Evolutionary conservation across 2,888 invertebrate genomes (phyloP), one percentile per base, ranked within the genome.

Genomic region (Salticus scenicus): DNA sequence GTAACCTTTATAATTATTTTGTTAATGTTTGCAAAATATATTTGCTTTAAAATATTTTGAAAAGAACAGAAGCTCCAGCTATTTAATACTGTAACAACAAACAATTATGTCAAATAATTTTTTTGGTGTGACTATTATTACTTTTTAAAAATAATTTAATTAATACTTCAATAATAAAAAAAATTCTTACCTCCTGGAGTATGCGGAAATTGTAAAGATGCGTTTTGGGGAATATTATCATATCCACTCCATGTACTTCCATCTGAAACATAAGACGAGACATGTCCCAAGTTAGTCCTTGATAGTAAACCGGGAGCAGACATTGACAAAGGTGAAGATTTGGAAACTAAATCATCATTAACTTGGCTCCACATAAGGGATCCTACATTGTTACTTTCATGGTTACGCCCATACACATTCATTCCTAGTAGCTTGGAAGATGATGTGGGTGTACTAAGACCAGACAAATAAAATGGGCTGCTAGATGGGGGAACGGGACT

Each of bases 331-430:
- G 76, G 76, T 4, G 83, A 77, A 10, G 83, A 72, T 30, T 85
- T 85, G 1, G 79, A 41, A 0, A 64, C 75, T 14, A 85, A n/a
- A n/a, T 85, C 85, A 2, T 85, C 85, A 51, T 27, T 47, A 12
- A 85, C 75, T 51, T 74, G 85, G 4, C 85, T 74, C 85, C 85
- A 85, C 85, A 85, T 85, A 28, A 85, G 79, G 10, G 85, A 73
- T 33, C 42, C 27, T 31, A 72, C 75, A 37, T 64, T 81, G 42
- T 57, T 77, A 30, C 0, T 17, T 12, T 84, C 78, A 17, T 84
- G 77, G 20, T 51, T 74, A 1, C 84, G 47, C 4, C 64, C 83
- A 42, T 84, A 84, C 8, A 77, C 69, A n/a, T 67, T 69, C 17
- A 84, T 63, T 17, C 69, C 30, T 27, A 84, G 17, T 27, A 84